phyloP scores from a whole-genome alignment of 2,797 vertebrate species.

The Buceros bicornis region DNA sequence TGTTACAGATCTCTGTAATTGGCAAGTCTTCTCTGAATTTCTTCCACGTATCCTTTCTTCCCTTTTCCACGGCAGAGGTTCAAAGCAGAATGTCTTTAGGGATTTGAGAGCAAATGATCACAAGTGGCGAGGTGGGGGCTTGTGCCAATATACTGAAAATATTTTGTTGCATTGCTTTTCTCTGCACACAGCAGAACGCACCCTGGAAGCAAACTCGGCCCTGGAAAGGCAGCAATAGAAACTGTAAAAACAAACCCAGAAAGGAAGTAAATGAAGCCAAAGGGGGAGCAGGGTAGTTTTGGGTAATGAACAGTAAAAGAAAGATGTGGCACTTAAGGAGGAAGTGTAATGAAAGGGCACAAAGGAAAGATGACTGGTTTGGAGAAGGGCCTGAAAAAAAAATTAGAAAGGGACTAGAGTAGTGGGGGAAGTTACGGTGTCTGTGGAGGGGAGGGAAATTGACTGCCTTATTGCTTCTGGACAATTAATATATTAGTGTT shows the following conservation, averaged over 20 bases:
- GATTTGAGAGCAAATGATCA: conserved; percentile 53
- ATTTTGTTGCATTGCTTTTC: conserved; percentile 51
- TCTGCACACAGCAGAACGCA: conserved; percentile 23
- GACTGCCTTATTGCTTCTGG: conserved; percentile 4
- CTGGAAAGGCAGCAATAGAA: conserved; percentile 53
- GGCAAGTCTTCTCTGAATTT: conserved; percentile 33
- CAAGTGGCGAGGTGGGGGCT: conserved; percentile 29
- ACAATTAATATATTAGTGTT: neutral
- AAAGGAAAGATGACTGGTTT: conserved; percentile 53
- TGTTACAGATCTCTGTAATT: neutral
- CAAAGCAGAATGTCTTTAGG: conserved; percentile 41
- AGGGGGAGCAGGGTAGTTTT: conserved; percentile 51
- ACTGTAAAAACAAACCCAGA: conserved; percentile 65
- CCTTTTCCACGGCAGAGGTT: conserved; percentile 36
- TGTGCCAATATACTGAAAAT: conserved; percentile 36
- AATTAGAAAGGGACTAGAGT: neutral
- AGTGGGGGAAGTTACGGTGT: neutral
- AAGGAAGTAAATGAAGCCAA: conserved; percentile 59
- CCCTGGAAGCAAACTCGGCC: conserved; percentile 57
- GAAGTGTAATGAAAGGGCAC: conserved; percentile 36
- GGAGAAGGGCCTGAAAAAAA: neutral
- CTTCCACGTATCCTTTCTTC: conserved; percentile 11
- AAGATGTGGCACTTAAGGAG: conserved; percentile 47
- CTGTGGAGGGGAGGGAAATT: neutral
- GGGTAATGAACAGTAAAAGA: conserved; percentile 52